These are phyloP conservation scores for Periophthalmus modestus DNA, from an alignment of 2,113 vertebrate genomes.

Conservation along the genomic window DNA sequence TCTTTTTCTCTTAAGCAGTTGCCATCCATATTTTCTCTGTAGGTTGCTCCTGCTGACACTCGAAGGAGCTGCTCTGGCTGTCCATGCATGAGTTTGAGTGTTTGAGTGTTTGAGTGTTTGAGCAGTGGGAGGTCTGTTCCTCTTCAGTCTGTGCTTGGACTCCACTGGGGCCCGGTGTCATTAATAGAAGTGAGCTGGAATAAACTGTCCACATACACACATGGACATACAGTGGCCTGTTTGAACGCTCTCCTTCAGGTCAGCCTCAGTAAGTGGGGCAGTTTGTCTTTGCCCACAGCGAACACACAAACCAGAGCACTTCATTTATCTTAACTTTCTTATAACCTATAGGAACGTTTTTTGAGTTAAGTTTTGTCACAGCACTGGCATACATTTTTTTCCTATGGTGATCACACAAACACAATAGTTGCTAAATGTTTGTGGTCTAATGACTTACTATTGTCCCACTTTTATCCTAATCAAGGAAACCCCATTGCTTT, in stretches of 20 bases:
- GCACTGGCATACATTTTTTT: not conserved
- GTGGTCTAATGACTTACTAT: not conserved
- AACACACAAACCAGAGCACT: conserved; percentile 13
- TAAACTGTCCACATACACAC: conserved; percentile 16
- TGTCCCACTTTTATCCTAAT: not conserved
- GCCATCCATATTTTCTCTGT: conserved; percentile 11
- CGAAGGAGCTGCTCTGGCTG: conserved; percentile 1
- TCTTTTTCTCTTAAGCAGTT: not conserved
- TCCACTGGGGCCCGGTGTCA: conserved; percentile 34
- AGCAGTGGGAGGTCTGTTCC: conserved; percentile 29
- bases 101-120: conserved; percentile 19
- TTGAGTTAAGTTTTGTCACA: not conserved
- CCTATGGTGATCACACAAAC: not conserved
- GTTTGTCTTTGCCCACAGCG: conserved; percentile 66
- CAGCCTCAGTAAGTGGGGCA: conserved; percentile 70
- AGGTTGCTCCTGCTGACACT: conserved; percentile 29
- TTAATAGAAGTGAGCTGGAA: conserved; percentile 22
- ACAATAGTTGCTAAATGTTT: not conserved
- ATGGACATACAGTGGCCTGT: conserved; percentile 20
- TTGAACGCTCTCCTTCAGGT: conserved; percentile 31
- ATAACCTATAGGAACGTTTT: not conserved
- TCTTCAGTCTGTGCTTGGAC: conserved; percentile 32
- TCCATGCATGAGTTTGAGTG: conserved; percentile 11
- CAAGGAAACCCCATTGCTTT: no score
- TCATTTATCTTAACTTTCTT: conserved; percentile 10